Base-by-base conservation (phyloP, 2,888 invertebrate genomes). In the Amphipoea oculea region DNA sequence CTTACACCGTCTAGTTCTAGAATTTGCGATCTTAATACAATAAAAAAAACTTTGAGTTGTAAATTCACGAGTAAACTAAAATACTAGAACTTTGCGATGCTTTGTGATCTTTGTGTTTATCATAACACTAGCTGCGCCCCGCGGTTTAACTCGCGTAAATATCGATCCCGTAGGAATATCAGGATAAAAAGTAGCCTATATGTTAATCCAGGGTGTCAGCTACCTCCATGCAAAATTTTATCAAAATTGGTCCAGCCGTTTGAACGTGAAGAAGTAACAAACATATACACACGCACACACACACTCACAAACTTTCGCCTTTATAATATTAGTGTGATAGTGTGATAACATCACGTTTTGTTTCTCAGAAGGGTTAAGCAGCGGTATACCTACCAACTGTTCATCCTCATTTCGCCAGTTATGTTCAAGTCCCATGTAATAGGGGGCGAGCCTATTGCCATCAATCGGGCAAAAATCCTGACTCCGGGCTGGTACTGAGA, bases 81-180 rank as follows among this genome's bases (percentile, higher is more conserved):
- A 36, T 62, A 36, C 2, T 48, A 48, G 17, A 66, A n/a, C n/a
- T 62, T 71, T 63, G 51, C 29, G 29, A 71, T 23, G 36, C n/a
- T 62, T 81, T 69, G 57, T 70, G 51, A 51, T 70, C 29, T 62
- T 81, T 73, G 63, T 67, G 51, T 60, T 70, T 20, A 67, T 51
- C 42, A 51, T 40, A 36, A 70, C 4, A 9, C 29, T 29, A 29
- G 29, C 29, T 29, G 1, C 29, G 29, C 29, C 29, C 29, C 29
- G 29, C 29, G 29, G 29, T 29, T 29, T 29, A 0, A 29, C 29
- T 1, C 29, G 29, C 29, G 29, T 29, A 29, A 29, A 29, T 29
- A 29, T 1, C 29, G 29, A 29, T 29, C 1, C 29, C 29, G 29
- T 29, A 29, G 29, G 29, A 29, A 29, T 29, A 29, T 29, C 29